Evolutionary conservation across 2,888 invertebrate species (phyloP).

Genomic region (Arctia plantaginis): DNA sequence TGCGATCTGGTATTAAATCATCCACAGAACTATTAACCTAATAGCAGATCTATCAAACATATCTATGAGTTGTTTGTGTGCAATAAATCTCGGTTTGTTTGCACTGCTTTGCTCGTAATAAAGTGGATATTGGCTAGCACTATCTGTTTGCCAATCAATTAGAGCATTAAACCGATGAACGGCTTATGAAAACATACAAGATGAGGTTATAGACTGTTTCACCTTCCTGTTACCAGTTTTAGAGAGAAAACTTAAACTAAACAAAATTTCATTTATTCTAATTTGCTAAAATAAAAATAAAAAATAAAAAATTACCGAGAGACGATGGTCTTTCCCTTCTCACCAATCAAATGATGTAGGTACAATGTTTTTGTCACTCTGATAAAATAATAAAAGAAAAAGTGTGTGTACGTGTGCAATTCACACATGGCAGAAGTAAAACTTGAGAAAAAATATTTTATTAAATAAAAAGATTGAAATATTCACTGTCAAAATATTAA

Average conservation of each 20-base stretch:
- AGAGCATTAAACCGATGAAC: slow-evolving; percentile 26
- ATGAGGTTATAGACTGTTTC: background rate
- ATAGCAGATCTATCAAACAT: slow-evolving; percentile 10
- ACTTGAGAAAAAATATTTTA: no score
- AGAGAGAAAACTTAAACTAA: background rate
- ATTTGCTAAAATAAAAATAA: no score
- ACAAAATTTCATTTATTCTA: no score
- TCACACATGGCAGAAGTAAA: no score
- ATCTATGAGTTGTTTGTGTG: slow-evolving; percentile 14
- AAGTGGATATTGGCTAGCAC: slow-evolving; percentile 13
- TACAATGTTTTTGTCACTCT: no score
- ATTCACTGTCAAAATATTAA: no score
- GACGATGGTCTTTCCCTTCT: no score
- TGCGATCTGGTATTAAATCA: background rate
- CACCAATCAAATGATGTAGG: no score
- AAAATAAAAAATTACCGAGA: no score
- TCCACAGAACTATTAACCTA: slow-evolving; percentile 5
- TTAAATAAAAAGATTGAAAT: no score
- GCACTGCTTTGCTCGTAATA: slow-evolving; percentile 12
- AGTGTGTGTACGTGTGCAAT: no score
- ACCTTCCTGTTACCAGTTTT: background rate
- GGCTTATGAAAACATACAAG: slow-evolving; percentile 3
- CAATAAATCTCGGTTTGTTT: slow-evolving; percentile 21
- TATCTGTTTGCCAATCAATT: slow-evolving; percentile 34
- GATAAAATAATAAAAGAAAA: no score